These are phyloP conservation scores for Sandelia bainsii DNA, from an alignment of 2,797 vertebrate genomes.

Conservation along the genomic window DNA sequence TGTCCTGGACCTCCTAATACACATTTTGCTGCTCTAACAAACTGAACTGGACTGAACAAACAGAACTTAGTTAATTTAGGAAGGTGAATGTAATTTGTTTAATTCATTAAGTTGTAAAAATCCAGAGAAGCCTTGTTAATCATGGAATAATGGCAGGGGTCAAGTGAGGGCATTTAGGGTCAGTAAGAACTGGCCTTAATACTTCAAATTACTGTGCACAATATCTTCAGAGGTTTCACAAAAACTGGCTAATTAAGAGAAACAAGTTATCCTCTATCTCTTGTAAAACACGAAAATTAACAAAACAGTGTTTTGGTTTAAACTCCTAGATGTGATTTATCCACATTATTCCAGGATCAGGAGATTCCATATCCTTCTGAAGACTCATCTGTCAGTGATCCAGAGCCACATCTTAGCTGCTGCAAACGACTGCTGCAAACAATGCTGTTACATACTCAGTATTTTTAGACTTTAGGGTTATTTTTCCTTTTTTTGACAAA, in stretches of 20 bases:
- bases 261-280: too few relatives aligned
- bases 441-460: slow-evolving; percentile 13
- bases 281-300: too few relatives aligned
- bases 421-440: not conserved
- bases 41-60: too few relatives aligned
- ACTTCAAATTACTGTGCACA: not conserved
- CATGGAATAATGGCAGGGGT: too few relatives aligned
- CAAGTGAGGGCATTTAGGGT: too few relatives aligned
- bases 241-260: too few relatives aligned
- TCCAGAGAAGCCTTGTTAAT: too few relatives aligned
- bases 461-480: slow-evolving; percentile 41
- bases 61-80: too few relatives aligned
- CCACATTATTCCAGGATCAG: not conserved
- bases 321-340: not conserved
- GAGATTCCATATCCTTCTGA: not conserved
- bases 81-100: too few relatives aligned
- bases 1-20: too few relatives aligned
- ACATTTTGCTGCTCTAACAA: too few relatives aligned
- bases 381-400: not conserved
- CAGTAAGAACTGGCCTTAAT: not conserved
- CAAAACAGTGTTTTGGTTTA: not conserved
- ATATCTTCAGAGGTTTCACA: not conserved
- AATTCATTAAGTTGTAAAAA: too few relatives aligned
- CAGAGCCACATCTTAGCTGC: not conserved
- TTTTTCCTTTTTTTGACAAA: slow-evolving; percentile 22